These are phyloP conservation scores for Pomatostomus ruficeps DNA, from an alignment of 2,113 vertebrate species.

Conservation along the genomic window DNA sequence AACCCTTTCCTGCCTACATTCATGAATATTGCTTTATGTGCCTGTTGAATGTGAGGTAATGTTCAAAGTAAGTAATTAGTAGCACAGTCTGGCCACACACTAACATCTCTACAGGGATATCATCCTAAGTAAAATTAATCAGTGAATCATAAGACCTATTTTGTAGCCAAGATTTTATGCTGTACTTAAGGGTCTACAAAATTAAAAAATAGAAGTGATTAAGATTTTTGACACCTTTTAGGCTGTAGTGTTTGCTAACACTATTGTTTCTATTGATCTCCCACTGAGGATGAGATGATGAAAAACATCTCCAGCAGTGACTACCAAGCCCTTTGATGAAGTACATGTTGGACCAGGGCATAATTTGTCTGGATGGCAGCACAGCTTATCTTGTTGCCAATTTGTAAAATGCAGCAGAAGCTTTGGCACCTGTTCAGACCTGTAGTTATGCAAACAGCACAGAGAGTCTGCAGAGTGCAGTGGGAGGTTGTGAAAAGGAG, in stretches of 20 bases:
- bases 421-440: not conserved
- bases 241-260: not conserved
- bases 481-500: not conserved
- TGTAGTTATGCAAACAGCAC: not conserved
- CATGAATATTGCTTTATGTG: not conserved
- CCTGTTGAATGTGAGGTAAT: not conserved
- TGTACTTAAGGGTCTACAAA: not conserved
- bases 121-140: not conserved
- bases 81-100: not conserved
- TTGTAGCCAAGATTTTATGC: not conserved
- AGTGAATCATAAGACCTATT: not conserved
- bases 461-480: not conserved
- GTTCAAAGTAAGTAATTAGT: not conserved
- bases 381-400: not conserved
- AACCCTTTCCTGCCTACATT: not conserved
- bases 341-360: not conserved
- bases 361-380: not conserved
- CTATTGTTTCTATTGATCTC: not conserved
- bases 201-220: not conserved
- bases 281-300: not conserved
- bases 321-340: not conserved
- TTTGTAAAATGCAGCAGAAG: not conserved
- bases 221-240: not conserved
- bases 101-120: not conserved
- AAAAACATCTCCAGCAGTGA: not conserved